Conservation (phyloP, 2,888 invertebrate genomes). For the Caenorhabditis doughertyi region DNA sequence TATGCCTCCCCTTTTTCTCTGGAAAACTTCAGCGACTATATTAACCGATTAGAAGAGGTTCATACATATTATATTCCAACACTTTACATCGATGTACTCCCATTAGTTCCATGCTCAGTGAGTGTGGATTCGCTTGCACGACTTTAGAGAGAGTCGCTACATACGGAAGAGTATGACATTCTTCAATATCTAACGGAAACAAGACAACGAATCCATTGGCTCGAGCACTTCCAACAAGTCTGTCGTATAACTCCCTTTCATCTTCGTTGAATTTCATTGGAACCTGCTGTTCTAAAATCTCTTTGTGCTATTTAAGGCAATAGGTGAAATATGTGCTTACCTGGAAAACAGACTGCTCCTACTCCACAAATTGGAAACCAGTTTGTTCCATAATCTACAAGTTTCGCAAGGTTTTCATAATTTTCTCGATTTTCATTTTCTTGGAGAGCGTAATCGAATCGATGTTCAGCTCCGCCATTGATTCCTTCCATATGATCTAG, state of each 20-base stretch:
- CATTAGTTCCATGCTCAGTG: slow-evolving; percentile 22
- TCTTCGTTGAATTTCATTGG: slow-evolving; percentile 25
- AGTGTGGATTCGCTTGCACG: slow-evolving; percentile 11
- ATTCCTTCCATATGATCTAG: neutral
- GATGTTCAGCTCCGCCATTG: neutral
- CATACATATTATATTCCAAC: slow-evolving; percentile 24
- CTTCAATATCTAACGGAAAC: slow-evolving; percentile 15
- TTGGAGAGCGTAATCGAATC: slow-evolving; percentile 31
- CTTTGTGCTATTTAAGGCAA: too few species aligned
- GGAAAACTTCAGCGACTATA: neutral
- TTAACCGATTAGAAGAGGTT: too few species aligned
- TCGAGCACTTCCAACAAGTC: slow-evolving; percentile 11
- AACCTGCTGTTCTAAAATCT: slow-evolving; percentile 21
- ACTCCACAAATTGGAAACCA: slow-evolving; percentile 32
- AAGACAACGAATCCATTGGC: slow-evolving; percentile 36
- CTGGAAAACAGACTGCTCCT: slow-evolving; percentile 31
- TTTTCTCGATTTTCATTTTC: neutral
- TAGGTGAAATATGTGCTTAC: too few species aligned
- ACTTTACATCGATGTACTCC: slow-evolving; percentile 48
- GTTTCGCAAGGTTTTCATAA: slow-evolving; percentile 16
- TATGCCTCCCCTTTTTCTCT: slow-evolving; percentile 24
- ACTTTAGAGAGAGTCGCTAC: slow-evolving; percentile 30
- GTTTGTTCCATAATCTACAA: slow-evolving; percentile 22
- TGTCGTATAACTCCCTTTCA: slow-evolving; percentile 10
- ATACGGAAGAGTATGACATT: slow-evolving; percentile 8